These are phyloP conservation scores for Palloptera scutellata DNA, from an alignment of 2,888 invertebrate genomes.

Conservation along the genomic window DNA sequence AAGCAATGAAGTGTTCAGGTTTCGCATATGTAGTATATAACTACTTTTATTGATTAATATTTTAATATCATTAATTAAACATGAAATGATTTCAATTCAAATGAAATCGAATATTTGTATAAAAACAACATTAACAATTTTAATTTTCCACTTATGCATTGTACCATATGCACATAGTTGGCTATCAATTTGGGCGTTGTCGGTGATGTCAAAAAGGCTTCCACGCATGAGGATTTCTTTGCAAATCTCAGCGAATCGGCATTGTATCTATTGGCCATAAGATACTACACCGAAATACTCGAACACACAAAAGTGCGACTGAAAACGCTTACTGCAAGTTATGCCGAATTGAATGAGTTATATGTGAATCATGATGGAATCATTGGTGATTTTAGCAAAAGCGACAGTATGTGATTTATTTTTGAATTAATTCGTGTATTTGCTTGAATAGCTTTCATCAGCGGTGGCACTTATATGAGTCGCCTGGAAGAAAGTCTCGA, in stretches of 20 bases:
- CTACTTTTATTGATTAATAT: no score
- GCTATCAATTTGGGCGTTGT: constrained; percentile 59
- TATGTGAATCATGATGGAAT: constrained; percentile 62
- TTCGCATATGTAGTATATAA: no score
- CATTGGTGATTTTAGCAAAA: constrained; percentile 47
- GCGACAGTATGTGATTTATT: neutral
- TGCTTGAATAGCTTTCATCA: constrained; percentile 52
- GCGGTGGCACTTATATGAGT: constrained; percentile 62
- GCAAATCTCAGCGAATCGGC: constrained; percentile 61
- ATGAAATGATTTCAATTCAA: no score
- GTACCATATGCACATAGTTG: no score
- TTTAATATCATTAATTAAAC: no score
- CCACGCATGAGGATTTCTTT: constrained; percentile 63
- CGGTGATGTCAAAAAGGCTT: constrained; percentile 58
- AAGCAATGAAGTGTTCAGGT: no score
- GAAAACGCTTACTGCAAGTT: constrained; percentile 52
- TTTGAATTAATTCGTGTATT: neutral
- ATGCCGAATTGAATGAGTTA: constrained; percentile 55
- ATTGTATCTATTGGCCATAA: constrained; percentile 51
- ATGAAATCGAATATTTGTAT: no score
- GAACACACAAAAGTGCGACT: constrained; percentile 58
- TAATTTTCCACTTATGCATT: no score
- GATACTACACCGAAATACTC: constrained; percentile 57
- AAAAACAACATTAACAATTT: no score
- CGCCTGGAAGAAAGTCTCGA: constrained; percentile 60